Base-by-base conservation (phyloP, 2,888 invertebrate species). In the Drosophila kuntzei region DNA sequence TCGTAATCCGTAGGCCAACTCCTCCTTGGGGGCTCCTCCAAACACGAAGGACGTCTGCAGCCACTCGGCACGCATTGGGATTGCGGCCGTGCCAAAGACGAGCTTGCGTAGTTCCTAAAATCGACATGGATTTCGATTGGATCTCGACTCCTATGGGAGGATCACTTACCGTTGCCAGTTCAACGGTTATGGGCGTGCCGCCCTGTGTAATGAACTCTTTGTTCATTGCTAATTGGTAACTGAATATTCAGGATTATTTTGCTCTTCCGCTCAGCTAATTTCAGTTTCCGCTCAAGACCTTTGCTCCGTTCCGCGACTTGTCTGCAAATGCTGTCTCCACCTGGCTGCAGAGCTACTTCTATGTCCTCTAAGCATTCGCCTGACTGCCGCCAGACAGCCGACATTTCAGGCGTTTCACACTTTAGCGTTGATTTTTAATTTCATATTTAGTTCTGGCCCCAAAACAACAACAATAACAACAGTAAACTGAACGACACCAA, bases 31-130 rank as follows among this genome's bases (percentile, higher is more conserved):
- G 0, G 94, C 93, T 0, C 94, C 93, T 36, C 95, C 93, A 91
- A 95, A 94, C 16, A 93, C 91, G n/a, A 96, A 92, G 0, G 95
- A 94, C 0, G 96, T 95, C 47, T 95, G 93, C 18, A 95, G 92
- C 96, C 96, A 96, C 90, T 96, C 96, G 0, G 94, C 94, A 14
- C 95, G 93, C n/a, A 95, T 95, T 2, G 95, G 95, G 63, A 95
- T 94, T 0, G 94, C 94, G 0, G 95, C 93, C 1, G 94, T 94
- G 2, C 95, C 95, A 84, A 96, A 96, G 6, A 95, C 93, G 34
- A 94, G 91, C 49, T 94, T 92, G 2, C 96, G 93, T 3, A 96
- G 91, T 37, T 94, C 94, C 95, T 95, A n/a, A 46, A 29, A 34
- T 36, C 12, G 16, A 11, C 29, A 18, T 7, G 11, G 7, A 49